Percentiles rank a stretch among this genome's conserved stretches.
phyloP scores from a whole-genome alignment of 2,113 vertebrate genomes.

The Cavia aperea region DNA sequence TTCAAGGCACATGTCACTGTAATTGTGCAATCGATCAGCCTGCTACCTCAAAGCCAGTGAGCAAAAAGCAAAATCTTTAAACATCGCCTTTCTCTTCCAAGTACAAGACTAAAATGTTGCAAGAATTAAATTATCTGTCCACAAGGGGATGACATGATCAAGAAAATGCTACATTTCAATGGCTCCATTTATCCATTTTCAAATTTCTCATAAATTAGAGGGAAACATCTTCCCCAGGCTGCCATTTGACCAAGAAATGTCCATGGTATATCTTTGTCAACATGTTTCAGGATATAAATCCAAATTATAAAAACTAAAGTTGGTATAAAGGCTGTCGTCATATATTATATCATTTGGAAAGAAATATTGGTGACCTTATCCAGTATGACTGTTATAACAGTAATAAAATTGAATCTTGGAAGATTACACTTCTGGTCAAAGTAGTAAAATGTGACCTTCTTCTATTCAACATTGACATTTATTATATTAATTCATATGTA shows the following conservation, averaged over 20 bases:
- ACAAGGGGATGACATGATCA: background rate
- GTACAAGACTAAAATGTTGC: constrained; percentile 6
- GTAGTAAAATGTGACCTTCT: constrained; percentile 83
- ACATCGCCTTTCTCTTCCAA: constrained; percentile 12
- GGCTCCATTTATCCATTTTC: constrained; percentile 44
- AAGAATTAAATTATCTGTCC: constrained; percentile 48
- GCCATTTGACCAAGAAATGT: constrained; percentile 48
- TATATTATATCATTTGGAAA: constrained; percentile 75
- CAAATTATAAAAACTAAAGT: constrained; percentile 70
- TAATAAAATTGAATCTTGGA: constrained; percentile 80
- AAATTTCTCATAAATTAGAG: constrained; percentile 54
- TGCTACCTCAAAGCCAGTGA: background rate
- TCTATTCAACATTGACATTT: constrained; percentile 79
- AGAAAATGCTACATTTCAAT: constrained; percentile 51
- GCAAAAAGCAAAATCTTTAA: background rate
- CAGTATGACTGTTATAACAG: constrained; percentile 76
- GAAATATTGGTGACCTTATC: constrained; percentile 83
- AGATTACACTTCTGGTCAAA: constrained; percentile 81
- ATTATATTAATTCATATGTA: constrained; percentile 80
- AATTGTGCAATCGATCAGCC: background rate
- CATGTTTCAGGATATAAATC: constrained; percentile 68
- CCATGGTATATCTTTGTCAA: constrained; percentile 64
- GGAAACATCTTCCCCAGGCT: constrained; percentile 46
- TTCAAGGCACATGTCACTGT: constrained; percentile 19
- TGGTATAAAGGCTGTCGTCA: constrained; percentile 73